These are phyloP conservation scores for Holocentrus rufus DNA, from an alignment of 2,797 vertebrate genomes.

Conservation along the genomic window DNA sequence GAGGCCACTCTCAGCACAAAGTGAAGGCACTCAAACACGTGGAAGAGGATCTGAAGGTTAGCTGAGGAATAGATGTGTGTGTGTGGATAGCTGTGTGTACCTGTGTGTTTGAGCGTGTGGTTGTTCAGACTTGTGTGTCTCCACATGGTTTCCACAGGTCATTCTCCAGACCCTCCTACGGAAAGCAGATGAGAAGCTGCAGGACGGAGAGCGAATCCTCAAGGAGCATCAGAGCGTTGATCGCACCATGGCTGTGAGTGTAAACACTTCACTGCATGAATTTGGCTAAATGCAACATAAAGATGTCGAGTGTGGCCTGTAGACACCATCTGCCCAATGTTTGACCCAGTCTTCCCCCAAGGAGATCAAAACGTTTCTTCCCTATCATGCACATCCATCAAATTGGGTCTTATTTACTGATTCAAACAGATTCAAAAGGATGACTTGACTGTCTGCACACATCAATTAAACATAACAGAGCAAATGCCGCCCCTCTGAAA, in stretches of 20 bases:
- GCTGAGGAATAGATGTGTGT: neutral
- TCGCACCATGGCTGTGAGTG: slow-evolving; percentile 69
- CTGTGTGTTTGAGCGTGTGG: neutral
- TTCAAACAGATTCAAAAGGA: too few species aligned
- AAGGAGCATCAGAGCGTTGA: slow-evolving; percentile 72
- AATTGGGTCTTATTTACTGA: too few species aligned
- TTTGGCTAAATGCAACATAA: neutral
- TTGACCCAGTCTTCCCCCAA: too few species aligned
- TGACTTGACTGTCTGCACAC: too few species aligned
- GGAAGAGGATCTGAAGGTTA: slow-evolving; percentile 81
- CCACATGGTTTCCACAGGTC: slow-evolving; percentile 66
- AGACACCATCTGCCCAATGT: neutral
- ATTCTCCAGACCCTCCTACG: slow-evolving; percentile 74
- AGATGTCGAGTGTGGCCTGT: neutral
- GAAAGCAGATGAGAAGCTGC: slow-evolving; percentile 77
- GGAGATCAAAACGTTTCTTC: too few species aligned
- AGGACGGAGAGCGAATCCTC: slow-evolving; percentile 69
- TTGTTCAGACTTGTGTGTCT: slow-evolving; percentile 26
- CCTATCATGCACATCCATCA: too few species aligned
- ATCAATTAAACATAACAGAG: too few species aligned
- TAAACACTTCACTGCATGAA: neutral
- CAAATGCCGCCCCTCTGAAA: too few species aligned
- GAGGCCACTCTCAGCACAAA: slow-evolving; percentile 73
- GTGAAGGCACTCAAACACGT: slow-evolving; percentile 78
- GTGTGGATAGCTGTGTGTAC: neutral